Base-by-base conservation (phyloP, 2,113 vertebrate genomes). In the Vulpes vulpes region DNA sequence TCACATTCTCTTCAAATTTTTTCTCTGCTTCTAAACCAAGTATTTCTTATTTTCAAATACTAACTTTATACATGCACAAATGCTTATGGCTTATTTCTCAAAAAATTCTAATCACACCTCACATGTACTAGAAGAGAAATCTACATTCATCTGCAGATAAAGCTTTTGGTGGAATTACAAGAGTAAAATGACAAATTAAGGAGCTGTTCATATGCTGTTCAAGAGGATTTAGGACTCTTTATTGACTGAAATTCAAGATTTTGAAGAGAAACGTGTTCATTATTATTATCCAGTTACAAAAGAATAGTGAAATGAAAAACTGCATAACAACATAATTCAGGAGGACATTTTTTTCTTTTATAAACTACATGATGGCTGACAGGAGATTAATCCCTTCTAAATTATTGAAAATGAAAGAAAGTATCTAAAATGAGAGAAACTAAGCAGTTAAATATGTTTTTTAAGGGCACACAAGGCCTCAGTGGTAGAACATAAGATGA, bases 1-100 rank as follows among this genome's bases (percentile, higher is more conserved):
- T 69, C 59, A 92, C 83, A 3, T 64, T 90, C 8, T 80, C 8
- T 80, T 62, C 16, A 57, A 65, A 7, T 53, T 27, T 76, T 62
- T 17, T 43, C 35, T 89, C 92, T 81, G 49, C 30, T 91, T 49
- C 16, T 64, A 92, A 94, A 92, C 20, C 35, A 96, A 80, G 15
- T 93, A 69, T 51, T 89, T 84, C 19, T 94, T 71, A 55, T 84
- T 79, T 89, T 89, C 38, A 64, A 71, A 25, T 74, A 74, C 20
- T 74, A 74, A 67, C 49, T 60, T 79, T 84, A 85, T 60, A 60
- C 20, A 62, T 51, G 8, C 19, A 55, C 38, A 89, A 89, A 92
- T 83, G 49, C 3, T 71, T 64, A 73, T 14, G 7, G 12, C 7
- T 91, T 91, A 83, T 51, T 91, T 84, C 19, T 84, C 14, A 51